Percentiles rank a stretch among this genome's conserved stretches.
These are phyloP conservation scores for Folsomia manolachei DNA, from an alignment of 2,888 invertebrate genomes.

Conservation along the genomic window DNA sequence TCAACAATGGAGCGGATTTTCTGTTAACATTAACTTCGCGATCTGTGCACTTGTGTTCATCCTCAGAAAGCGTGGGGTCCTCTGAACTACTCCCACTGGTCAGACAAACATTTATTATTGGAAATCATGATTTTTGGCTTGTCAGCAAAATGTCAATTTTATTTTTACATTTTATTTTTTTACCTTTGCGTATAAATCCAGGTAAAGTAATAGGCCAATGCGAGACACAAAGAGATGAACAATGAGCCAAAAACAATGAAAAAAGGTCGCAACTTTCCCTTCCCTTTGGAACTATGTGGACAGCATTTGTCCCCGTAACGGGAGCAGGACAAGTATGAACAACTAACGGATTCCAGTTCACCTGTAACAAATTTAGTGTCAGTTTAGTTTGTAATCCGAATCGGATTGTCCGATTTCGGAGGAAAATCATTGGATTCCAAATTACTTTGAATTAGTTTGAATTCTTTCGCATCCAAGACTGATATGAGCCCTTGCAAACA, in stretches of 20 bases:
- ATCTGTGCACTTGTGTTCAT: constrained; percentile 22
- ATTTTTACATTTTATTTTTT: not conserved
- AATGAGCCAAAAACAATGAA: constrained; percentile 50
- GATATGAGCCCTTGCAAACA: constrained; percentile 50
- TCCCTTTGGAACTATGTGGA: constrained; percentile 37
- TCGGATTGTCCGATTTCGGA: not conserved
- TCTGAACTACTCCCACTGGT: constrained; percentile 12
- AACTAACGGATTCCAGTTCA: constrained; percentile 50
- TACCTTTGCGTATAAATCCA: constrained; percentile 51
- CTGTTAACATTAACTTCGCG: constrained; percentile 15
- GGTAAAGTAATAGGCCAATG: constrained; percentile 50
- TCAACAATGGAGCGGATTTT: constrained; percentile 25
- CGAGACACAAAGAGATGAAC: constrained; percentile 49
- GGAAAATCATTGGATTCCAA: not conserved
- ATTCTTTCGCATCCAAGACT: constrained; percentile 50
- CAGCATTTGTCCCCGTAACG: constrained; percentile 50
- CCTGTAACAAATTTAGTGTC: constrained; percentile 27
- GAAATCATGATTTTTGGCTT: no score
- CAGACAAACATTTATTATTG: no score
- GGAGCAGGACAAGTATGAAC: constrained; percentile 50
- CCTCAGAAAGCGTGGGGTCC: constrained; percentile 30
- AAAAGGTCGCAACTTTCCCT: constrained; percentile 48
- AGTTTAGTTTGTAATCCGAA: not conserved
- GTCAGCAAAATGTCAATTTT: not conserved
- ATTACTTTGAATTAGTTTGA: constrained; percentile 49